These are phyloP conservation scores for Tichodroma muraria DNA, from an alignment of 2,113 vertebrate genomes.

Conservation along the genomic window DNA sequence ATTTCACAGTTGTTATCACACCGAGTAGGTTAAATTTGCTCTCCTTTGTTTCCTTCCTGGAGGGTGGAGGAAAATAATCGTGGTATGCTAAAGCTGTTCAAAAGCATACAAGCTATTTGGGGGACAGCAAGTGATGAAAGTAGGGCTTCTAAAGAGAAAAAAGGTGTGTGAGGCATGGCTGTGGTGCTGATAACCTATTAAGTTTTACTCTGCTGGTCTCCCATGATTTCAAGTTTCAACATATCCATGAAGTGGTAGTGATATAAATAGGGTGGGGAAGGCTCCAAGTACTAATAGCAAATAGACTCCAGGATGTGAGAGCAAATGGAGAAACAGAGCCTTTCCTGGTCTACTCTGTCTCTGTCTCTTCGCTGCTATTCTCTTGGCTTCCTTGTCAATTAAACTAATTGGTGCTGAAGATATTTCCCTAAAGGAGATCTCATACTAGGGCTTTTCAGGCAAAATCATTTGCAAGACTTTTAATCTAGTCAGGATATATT, in stretches of 20 bases:
- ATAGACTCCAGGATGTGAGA: background rate
- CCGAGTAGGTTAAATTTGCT: background rate
- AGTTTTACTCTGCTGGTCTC: background rate
- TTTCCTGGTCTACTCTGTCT: background rate
- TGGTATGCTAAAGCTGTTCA: background rate
- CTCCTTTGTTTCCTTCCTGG: background rate
- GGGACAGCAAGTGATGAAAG: background rate
- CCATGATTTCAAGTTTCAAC: background rate
- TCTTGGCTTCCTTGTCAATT: slow-evolving; percentile 67
- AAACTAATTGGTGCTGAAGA: slow-evolving; percentile 71
- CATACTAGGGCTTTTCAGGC: slow-evolving; percentile 62
- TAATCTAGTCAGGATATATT: slow-evolving; percentile 69
- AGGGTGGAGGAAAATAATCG: background rate
- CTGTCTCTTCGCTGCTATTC: slow-evolving; percentile 48
- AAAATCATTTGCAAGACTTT: slow-evolving; percentile 67
- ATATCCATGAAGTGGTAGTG: background rate
- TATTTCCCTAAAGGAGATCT: slow-evolving; percentile 69
- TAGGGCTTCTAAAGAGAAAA: background rate
- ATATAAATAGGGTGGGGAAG: background rate
- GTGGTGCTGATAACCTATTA: background rate
- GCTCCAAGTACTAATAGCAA: background rate
- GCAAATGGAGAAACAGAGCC: background rate
- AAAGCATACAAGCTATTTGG: background rate
- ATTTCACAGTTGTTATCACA: background rate
- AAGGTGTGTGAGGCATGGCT: background rate